Conservation (phyloP, 2,888 invertebrate species). For the Steinernema hermaphroditum region DNA sequence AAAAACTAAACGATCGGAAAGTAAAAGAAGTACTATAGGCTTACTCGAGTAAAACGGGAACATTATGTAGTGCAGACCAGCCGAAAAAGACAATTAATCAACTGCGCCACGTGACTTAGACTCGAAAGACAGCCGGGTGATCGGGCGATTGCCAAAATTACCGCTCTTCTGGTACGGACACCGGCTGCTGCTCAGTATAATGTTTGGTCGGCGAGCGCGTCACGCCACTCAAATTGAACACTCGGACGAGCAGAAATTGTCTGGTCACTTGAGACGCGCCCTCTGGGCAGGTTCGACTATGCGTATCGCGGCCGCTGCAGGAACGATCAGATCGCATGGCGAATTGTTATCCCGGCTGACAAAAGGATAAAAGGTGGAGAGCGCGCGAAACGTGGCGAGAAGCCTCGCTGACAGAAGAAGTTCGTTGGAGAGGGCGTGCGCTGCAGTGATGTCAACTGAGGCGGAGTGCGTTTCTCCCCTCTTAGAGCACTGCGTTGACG, state of each 20-base stretch:
- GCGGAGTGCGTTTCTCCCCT: not conserved
- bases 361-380: slow-evolving; percentile 15
- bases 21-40: not conserved
- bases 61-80: slow-evolving; percentile 24
- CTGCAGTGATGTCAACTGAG: not conserved
- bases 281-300: slow-evolving; percentile 19
- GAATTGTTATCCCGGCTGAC: slow-evolving; percentile 7
- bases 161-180: not conserved
- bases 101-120: slow-evolving; percentile 15
- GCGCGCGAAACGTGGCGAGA: no score
- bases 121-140: slow-evolving; percentile 5
- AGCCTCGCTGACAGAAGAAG: not conserved
- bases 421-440: not conserved
- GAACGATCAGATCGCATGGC: not conserved
- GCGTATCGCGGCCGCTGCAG: slow-evolving; percentile 6
- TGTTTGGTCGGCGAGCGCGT: slow-evolving; percentile 24
- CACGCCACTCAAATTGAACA: not conserved
- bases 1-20: not conserved
- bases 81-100: slow-evolving; percentile 26
- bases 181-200: not conserved
- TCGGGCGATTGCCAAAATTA: slow-evolving; percentile 27
- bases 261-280: slow-evolving; percentile 30
- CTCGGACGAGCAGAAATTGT: not conserved
- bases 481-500: not conserved
- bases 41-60: no score